Conservation (phyloP, 2,113 vertebrate genomes). For the Paedocypris sp. region DNA sequence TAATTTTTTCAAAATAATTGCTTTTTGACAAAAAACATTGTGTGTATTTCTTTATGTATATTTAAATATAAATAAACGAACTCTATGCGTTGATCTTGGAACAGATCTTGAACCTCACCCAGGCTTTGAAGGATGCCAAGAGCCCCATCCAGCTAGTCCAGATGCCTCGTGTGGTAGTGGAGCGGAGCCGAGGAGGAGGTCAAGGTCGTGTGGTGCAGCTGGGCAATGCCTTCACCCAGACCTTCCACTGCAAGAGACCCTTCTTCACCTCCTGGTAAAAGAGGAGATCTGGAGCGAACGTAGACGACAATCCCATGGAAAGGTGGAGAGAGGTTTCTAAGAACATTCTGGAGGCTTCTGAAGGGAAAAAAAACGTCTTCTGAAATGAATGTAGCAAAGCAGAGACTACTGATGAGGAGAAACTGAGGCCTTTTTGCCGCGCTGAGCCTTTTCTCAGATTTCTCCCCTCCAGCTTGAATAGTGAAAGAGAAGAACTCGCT, state of each 20-base stretch:
- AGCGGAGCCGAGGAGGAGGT: slow-evolving; percentile 71
- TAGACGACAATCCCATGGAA: neutral
- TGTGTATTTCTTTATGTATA: too few species aligned
- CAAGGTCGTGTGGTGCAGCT: slow-evolving; percentile 81
- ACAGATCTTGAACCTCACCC: slow-evolving; percentile 89
- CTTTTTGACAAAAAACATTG: too few species aligned
- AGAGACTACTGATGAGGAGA: neutral
- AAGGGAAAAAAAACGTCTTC: neutral
- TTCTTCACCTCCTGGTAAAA: slow-evolving; percentile 93
- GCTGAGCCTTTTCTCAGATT: neutral
- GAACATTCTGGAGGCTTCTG: neutral
- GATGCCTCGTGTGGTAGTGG: slow-evolving; percentile 93
- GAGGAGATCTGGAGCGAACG: neutral
- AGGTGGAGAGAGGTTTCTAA: neutral
- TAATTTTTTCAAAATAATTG: too few species aligned
- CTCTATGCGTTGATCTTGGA: neutral
- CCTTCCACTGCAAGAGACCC: slow-evolving; percentile 87
- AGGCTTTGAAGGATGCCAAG: slow-evolving; percentile 82
- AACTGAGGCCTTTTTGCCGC: neutral
- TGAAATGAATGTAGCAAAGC: neutral
- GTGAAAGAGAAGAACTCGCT: neutral
- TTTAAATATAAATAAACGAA: too few species aligned
- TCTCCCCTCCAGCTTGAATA: neutral
- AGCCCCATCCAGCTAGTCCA: slow-evolving; percentile 89
- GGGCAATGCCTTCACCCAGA: slow-evolving; percentile 84